A percentile compares a stretch with the other conserved stretches of the same genome.
Conservation (phyloP, 35 echinoderm and acorn worm genomes). For the Patiria miniata region DNA sequence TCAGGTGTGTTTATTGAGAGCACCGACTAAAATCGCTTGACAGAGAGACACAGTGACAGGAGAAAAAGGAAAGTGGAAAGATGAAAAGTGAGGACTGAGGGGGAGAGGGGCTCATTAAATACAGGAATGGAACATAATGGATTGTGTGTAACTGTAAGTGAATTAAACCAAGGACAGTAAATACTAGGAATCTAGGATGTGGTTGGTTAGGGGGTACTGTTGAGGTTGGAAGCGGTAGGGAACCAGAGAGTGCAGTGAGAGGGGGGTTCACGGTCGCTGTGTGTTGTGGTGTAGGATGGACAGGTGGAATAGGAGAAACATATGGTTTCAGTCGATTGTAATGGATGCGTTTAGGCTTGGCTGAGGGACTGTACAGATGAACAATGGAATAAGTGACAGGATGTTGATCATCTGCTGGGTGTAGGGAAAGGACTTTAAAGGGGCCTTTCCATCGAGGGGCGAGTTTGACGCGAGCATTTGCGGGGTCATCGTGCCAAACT, state of each 20-base stretch:
- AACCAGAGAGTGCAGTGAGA: no score
- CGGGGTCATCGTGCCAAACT: neutral
- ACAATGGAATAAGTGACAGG: neutral
- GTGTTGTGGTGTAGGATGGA: neutral
- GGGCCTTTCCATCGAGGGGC: slow-evolving; percentile 5
- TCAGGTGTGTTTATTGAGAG: no score
- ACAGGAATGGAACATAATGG: no score
- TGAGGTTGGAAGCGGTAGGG: no score
- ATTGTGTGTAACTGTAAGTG: no score
- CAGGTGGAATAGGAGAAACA: neutral
- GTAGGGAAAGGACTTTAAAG: neutral
- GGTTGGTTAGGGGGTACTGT: neutral
- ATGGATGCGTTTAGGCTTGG: neutral
- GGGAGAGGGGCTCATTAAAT: no score
- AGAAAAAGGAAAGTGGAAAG: neutral
- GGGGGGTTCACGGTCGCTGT: neutral
- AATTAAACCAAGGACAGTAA: no score
- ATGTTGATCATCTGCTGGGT: neutral
- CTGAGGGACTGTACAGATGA: neutral
- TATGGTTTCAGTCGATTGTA: neutral
- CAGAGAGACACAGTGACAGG: neutral
- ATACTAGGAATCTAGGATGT: no score
- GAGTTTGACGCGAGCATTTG: neutral
- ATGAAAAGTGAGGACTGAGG: no score
- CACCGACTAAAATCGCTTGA: no score